A percentile compares a stretch with the other conserved stretches of the same genome.
These are phyloP conservation scores for Cylloceria caligata DNA, from an alignment of 2,888 invertebrate species.

Conservation along the genomic window DNA sequence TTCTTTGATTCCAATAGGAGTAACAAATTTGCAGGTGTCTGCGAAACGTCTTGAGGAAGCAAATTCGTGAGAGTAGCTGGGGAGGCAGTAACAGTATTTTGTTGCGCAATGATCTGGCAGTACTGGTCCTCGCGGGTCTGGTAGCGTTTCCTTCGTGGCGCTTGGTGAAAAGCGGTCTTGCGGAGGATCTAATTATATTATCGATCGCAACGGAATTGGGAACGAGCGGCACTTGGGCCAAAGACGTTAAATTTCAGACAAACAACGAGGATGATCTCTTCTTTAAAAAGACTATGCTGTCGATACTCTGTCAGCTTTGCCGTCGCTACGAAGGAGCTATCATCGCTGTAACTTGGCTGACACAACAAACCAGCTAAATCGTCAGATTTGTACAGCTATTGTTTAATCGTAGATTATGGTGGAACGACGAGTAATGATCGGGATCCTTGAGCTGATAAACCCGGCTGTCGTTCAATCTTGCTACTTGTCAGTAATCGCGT, in stretches of 20 bases:
- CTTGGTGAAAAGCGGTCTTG: constrained; percentile 74
- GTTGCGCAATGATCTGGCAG: constrained; percentile 78
- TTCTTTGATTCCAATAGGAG: background rate
- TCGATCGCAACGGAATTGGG: constrained; percentile 75
- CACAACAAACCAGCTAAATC: background rate
- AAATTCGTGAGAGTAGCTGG: constrained; percentile 66
- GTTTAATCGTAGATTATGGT: constrained; percentile 73
- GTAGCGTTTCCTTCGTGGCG: constrained; percentile 74
- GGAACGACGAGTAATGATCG: constrained; percentile 68
- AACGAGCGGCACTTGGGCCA: constrained; percentile 75
- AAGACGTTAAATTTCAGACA: constrained; percentile 71
- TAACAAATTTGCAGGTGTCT: constrained; percentile 75
- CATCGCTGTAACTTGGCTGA: constrained; percentile 71
- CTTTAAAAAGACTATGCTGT: constrained; percentile 81
- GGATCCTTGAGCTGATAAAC: constrained; percentile 74
- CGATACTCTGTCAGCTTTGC: constrained; percentile 75
- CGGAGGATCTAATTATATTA: constrained; percentile 77
- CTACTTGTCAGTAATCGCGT: constrained; percentile 74
- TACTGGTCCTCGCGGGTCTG: constrained; percentile 75
- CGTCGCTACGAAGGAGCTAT: constrained; percentile 67
- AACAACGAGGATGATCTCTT: constrained; percentile 74
- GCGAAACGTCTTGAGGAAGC: constrained; percentile 73
- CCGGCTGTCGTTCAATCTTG: constrained; percentile 73
- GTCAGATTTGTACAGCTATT: background rate
- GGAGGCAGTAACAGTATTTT: constrained; percentile 71